Evolutionary conservation across 2,888 invertebrate genomes (phyloP), one percentile per base, ranked within the genome.

Genomic region (Bombylius discolor): DNA sequence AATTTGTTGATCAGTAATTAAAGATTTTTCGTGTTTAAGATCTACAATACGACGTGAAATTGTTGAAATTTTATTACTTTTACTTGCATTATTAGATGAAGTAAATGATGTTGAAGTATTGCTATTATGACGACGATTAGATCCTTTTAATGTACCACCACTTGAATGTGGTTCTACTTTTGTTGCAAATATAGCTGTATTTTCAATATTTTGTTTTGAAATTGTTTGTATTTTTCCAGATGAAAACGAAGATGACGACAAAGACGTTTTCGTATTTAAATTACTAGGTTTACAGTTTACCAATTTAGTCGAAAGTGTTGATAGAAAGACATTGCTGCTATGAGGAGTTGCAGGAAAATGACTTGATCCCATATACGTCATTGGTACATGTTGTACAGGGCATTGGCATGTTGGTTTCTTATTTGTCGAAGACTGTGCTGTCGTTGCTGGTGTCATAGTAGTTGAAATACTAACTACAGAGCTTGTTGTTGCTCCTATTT

Each of bases 341-440:
- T 56, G 62, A 53, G 64, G 68, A 53, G 63, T 62, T 44, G 59
- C 51, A 60, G 65, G 68, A 9, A 69, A 61, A 58, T 70, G 69
- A 57, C 68, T 71, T 46, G 72, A 67, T 36, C 71, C 72, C 73
- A 74, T 75, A 57, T 74, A 74, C 12, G 72, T 71, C 73, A 74
- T 75, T 55, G 75, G 75, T 32, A 74, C 73, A 62, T 74, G 74
- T 53, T 74, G 74, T 46, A 75, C 67, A 34, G 75, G 75, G 58
- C 75, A 74, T 62, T 74, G 75, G 60, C 74, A 74, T 58, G 70
- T 70, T 42, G 74, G 70, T 52, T 73, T 74, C 61, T 74, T 74
- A 45, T 56, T 61, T n/a, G 55, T 14, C 13, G 56, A 39, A 5
- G 49, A 53, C 56, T 44, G 12, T 12, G 57, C 34, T 36, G 59